Base-by-base conservation (phyloP, 2,113 vertebrate genomes). In the Psittacula cyanocephala region DNA sequence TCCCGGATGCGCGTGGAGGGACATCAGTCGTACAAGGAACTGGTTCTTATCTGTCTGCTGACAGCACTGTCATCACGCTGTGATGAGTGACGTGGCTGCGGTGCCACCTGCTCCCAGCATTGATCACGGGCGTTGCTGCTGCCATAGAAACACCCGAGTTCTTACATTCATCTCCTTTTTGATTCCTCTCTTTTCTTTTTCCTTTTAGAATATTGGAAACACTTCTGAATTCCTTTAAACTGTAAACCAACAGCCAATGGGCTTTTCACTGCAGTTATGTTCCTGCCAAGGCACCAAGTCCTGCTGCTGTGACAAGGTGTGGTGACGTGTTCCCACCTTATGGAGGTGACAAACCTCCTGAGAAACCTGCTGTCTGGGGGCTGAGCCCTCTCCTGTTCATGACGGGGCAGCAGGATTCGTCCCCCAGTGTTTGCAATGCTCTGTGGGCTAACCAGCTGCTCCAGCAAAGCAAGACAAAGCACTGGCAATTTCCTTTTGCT, bases 121-220 rank as follows among this genome's bases (percentile, higher is more conserved):
- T 13, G 95, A 84, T 80, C 86, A 13, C 23, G 82, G 83, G 77
- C 11, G 31, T 91, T 94, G 93, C 92, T 84, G 96, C 95, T 96
- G 88, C 96, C 94, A 96, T 96, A 95, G 96, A 94, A 96, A 95
- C 94, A 95, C 91, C 77, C 89, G 25, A 72, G 74, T 93, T 85
- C 94, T 94, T 89, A 81, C 94, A 11, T 24, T 31, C 87, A 53
- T 74, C 80, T 94, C 83, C 90, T 86, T 94, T 93, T 2, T 92
- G 72, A 81, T 89, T 49, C 9, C 49, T 57, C 76, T 81, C 77
- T 89, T 79, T 49, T 81, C 63, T 82, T 63, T 35, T 33, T 92
- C 49, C 71, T 64, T 81, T 92, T 5, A 86, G 77, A 72, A 35
- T 29, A 74, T 94, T 80, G 86, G 62, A 93, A 89, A 4, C 0